Evolutionary conservation across 2,888 invertebrate genomes (phyloP).

Genomic region (Pterostichus niger): DNA sequence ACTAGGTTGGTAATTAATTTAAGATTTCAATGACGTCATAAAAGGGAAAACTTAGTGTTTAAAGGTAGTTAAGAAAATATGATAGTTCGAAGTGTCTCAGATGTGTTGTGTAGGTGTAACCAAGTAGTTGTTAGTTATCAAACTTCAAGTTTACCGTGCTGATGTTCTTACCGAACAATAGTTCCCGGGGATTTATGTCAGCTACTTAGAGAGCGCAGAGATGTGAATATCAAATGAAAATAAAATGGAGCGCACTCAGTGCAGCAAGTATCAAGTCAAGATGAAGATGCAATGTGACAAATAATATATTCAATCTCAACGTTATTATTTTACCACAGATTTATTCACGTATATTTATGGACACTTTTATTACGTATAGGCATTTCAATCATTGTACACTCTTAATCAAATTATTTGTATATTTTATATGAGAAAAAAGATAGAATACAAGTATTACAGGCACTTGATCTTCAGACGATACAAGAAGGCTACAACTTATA

Average conservation of each 20-base stretch:
- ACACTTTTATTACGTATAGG: too few species aligned
- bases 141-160: not conserved
- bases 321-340: too few species aligned
- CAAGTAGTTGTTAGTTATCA: constrained; percentile 35
- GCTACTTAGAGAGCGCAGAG: not conserved
- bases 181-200: constrained; percentile 37
- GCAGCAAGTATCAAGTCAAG: too few species aligned
- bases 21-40: constrained; percentile 36
- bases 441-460: too few species aligned
- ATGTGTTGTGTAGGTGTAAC: constrained; percentile 5
- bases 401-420: too few species aligned
- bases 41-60: constrained; percentile 41
- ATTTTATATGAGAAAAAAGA: too few species aligned
- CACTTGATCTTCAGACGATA: too few species aligned
- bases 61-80: constrained; percentile 45
- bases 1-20: constrained; percentile 23
- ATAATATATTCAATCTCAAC: too few species aligned
- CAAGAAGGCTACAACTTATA: too few species aligned
- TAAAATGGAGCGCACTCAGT: not conserved
- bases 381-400: too few species aligned
- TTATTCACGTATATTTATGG: too few species aligned
- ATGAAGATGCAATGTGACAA: too few species aligned
- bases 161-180: constrained; percentile 31
- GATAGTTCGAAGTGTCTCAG: constrained; percentile 28
- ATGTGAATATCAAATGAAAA: constrained; percentile 30